These are phyloP conservation scores for Hydrochoerus hydrochaeris DNA, from an alignment of 2,113 vertebrate species.

Conservation along the genomic window DNA sequence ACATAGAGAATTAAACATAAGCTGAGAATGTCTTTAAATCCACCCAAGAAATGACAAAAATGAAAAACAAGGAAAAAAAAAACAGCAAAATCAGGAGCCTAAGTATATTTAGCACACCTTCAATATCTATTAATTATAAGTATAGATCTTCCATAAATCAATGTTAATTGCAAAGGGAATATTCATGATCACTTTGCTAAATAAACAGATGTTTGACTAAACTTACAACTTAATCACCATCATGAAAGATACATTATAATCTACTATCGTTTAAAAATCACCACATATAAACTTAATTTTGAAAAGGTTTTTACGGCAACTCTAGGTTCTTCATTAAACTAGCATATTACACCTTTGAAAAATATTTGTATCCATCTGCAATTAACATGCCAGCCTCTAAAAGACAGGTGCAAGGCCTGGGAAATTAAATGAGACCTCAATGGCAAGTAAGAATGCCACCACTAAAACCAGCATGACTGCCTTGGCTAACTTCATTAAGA, in stretches of 20 bases:
- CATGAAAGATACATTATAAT: constrained; percentile 77
- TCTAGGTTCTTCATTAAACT: constrained; percentile 71
- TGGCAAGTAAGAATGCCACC: constrained; percentile 15
- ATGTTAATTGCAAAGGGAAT: constrained; percentile 81
- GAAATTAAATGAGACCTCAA: constrained; percentile 37
- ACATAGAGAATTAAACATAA: constrained; percentile 18
- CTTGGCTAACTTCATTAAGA: constrained; percentile 35
- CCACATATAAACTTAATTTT: constrained; percentile 76
- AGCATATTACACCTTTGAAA: constrained; percentile 73
- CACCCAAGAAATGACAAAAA: constrained; percentile 47
- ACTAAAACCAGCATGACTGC: background rate
- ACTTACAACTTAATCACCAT: constrained; percentile 79
- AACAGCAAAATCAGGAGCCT: background rate
- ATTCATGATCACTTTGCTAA: constrained; percentile 81
- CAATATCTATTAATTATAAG: constrained; percentile 79
- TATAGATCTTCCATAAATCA: constrained; percentile 72
- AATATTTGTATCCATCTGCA: constrained; percentile 73
- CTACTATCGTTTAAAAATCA: constrained; percentile 79
- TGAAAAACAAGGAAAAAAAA: constrained; percentile 11
- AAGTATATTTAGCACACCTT: constrained; percentile 72
- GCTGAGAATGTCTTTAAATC: background rate
- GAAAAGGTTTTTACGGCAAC: constrained; percentile 71
- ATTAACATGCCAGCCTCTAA: constrained; percentile 61
- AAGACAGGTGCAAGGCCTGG: constrained; percentile 55
- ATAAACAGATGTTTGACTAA: constrained; percentile 80